Base-by-base conservation (phyloP, 2,888 invertebrate species). In the Creontiades dilutus region DNA sequence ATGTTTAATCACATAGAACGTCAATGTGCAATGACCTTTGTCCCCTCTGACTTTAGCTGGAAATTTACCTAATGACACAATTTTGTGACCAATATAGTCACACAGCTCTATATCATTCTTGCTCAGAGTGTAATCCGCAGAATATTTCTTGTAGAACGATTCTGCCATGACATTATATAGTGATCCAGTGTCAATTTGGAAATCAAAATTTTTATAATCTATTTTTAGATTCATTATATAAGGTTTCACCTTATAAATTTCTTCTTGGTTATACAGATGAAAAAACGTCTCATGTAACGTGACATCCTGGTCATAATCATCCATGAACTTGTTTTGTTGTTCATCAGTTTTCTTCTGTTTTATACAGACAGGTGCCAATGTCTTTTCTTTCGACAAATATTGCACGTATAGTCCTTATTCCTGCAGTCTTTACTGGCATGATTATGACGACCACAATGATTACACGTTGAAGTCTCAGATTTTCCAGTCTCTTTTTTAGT, bases 1-100 rank as follows among this genome's bases (percentile, higher is more conserved):
- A 16, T 85, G 61, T 13, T 86, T n/a, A 47, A 89, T 37, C 23
- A 85, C 85, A 28, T 61, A 46, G 61, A 89, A 68, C 23, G 37
- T 68, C 4, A 37, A 27, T 19, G 1, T 27, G 23, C 2, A 19
- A 27, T n/a, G 3, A 3, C 12, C 4, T 7, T 2, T 4, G 7
- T 37, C 9, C 2, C 5, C 2, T 7, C 2, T 76, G 2, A 27
- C 28, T 28, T 19, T 4, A 4, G 4, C 3, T 3, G 16, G 9
- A 57, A 57, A 5, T 57, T 57, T 16, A 9, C 57, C 57, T 3
- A 57, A 4, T 3, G 2, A 9, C 19, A 5, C 9, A 57, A 57
- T 4, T 4, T 1, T 4, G 9, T 57, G 19, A 9, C 9, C 9
- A 4, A 57, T 9, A 37, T 37, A 37, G 7, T 37, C 37, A 7